These are phyloP conservation scores for Teleopsis dalmanni DNA, from an alignment of 1,140 invertebrate species.

Conservation along the genomic window DNA sequence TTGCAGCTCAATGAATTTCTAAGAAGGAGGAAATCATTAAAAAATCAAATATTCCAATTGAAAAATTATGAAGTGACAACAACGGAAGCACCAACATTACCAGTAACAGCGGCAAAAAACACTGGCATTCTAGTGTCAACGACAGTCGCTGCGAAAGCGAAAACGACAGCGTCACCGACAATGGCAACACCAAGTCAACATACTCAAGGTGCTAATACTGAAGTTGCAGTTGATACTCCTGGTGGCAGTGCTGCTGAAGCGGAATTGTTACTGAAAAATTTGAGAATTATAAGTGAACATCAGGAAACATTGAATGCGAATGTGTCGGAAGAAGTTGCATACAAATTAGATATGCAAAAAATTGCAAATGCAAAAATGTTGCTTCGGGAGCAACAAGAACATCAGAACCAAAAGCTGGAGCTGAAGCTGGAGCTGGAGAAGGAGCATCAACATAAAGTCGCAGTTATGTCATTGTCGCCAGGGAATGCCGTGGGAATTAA, in stretches of 20 bases:
- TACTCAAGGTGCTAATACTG: neutral
- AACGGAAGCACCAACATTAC: conserved; percentile 5
- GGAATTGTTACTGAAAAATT: neutral
- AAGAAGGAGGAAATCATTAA: conserved; percentile 44
- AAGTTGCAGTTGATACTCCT: neutral
- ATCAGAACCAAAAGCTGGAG: conserved; percentile 14
- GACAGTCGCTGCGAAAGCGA: neutral
- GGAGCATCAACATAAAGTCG: conserved; percentile 14
- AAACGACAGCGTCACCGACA: neutral
- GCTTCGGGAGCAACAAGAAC: conserved; percentile 20
- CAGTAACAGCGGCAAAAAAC: neutral
- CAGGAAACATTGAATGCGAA: neutral
- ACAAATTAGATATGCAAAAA: conserved; percentile 27
- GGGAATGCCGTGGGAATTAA: conserved; percentile 30
- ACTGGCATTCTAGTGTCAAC: neutral
- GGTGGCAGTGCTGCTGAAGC: neutral
- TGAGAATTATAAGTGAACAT: neutral
- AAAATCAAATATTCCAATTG: conserved; percentile 47
- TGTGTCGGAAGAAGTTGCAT: conserved; percentile 7
- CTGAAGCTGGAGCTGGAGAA: conserved; percentile 18
- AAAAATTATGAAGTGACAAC: conserved; percentile 37
- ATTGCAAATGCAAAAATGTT: conserved; percentile 37
- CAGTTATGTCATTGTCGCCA: neutral
- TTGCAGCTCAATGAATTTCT: conserved; percentile 43
- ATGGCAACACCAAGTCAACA: neutral